Percentiles rank a stretch among this genome's conserved stretches.
phyloP scores from a whole-genome alignment of 2,888 invertebrate genomes.

The Brachynemurus nebulosus region DNA sequence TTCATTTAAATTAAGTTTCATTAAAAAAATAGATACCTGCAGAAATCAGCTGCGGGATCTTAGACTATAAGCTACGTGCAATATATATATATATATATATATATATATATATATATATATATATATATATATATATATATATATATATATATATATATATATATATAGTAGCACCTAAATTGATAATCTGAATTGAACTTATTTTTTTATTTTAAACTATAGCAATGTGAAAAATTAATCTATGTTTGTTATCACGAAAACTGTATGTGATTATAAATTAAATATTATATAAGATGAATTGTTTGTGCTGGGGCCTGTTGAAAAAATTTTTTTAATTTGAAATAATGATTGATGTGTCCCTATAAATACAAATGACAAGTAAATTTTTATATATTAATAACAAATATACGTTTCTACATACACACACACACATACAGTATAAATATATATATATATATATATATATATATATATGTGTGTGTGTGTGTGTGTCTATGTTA shows the following conservation, averaged over 20 bases:
- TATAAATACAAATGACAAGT: neutral
- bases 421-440: too few relatives aligned
- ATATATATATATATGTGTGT: too few relatives aligned
- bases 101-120: slow-evolving; percentile 4
- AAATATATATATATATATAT: too few relatives aligned
- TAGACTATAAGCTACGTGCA: too few relatives aligned
- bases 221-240: neutral
- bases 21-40: too few relatives aligned
- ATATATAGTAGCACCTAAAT: neutral
- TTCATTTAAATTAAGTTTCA: too few relatives aligned
- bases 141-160: slow-evolving; percentile 4
- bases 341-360: neutral
- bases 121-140: slow-evolving; percentile 6
- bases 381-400: neutral
- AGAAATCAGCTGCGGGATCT: too few relatives aligned
- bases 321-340: neutral
- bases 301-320: slow-evolving; percentile 2
- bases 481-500: too few relatives aligned
- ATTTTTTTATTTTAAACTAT: too few relatives aligned
- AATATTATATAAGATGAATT: neutral
- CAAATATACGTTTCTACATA: neutral
- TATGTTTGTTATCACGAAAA: neutral
- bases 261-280: neutral
- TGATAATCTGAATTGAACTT: neutral
- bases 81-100: neutral